Evolutionary conservation across 2,797 vertebrate genomes (phyloP), one percentile per base, ranked within the genome.

Genomic region (Neosilurus mollespiculum): DNA sequence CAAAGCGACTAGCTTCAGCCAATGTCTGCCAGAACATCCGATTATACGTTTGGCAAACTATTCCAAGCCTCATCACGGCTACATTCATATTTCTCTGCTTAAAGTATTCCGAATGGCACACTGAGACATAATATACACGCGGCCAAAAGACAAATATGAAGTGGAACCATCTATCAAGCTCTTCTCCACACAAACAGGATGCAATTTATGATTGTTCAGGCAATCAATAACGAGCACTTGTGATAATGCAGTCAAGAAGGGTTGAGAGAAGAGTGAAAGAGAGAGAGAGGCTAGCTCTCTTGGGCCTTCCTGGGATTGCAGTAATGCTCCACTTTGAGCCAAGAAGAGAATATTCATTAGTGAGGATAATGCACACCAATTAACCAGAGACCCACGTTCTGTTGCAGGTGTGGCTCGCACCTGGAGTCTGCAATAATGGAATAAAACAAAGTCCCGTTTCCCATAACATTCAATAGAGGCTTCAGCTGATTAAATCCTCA

Each of bases 281-380:
- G 83, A 88, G 83, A 91, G 90, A 93, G 92, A 85, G 82, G 85
- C 88, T 82, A 83, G 54, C 90, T 94, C 94, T 94, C 94, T 89
- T 90, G 93, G 94, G 92, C 34, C 76, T 81, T 71, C 84, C 79
- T 58, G 79, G 82, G 87, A 87, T 81, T 87, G 86, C 80, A 83
- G 91, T 93, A 95, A 96, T 95, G 95, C 92, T 93, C 88, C 93
- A 94, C 90, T 88, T 69, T 79, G 85, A 91, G 89, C 93, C 81
- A 91, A 90, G 94, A 85, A 88, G 79, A 89, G 88, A 90, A 93
- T 94, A 94, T 94, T 94, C 91, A 94, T 93, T 94, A 93, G 90
- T 15, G 84, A 90, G 88, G 90, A 93, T 86, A 89, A 83, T 87
- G 87, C 93, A 92, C 93, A 93, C 92, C 92, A 94, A 94, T 94